Evolutionary conservation across 2,113 vertebrate genomes (phyloP).

Genomic region (Jaculus jaculus): DNA sequence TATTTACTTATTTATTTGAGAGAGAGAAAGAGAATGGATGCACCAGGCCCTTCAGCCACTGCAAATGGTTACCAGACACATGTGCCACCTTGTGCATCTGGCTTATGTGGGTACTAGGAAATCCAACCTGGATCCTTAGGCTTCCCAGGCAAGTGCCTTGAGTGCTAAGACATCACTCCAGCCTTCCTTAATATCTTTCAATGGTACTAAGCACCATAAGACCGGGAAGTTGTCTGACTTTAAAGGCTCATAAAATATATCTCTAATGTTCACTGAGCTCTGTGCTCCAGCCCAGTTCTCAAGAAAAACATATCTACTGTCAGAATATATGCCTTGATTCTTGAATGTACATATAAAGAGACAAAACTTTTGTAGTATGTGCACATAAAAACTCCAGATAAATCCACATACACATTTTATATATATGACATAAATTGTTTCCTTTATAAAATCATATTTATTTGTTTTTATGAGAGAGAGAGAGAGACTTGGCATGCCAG

Average conservation of each 20-base stretch:
- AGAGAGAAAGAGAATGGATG: no score
- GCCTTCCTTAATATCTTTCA: background rate
- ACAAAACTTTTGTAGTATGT: background rate
- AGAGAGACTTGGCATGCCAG: no score
- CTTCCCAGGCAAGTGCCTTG: no score
- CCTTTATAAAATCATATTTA: background rate
- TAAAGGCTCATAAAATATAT: background rate
- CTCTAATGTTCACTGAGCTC: slow-evolving; percentile 44
- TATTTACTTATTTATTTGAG: no score
- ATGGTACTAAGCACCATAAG: background rate
- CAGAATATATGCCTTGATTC: background rate
- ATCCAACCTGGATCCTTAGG: no score
- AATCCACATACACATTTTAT: background rate
- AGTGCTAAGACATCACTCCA: no score
- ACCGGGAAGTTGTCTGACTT: background rate
- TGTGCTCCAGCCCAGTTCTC: background rate
- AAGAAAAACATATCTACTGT: background rate
- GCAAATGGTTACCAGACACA: no score
- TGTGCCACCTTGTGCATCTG: no score
- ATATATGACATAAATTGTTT: slow-evolving; percentile 12
- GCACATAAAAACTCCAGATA: background rate
- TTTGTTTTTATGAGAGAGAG: background rate
- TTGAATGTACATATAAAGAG: background rate
- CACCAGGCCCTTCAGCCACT: no score
- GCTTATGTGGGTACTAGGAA: no score